Conservation (phyloP, 2,888 invertebrate genomes). For the Didymodactylos carnosus region DNA sequence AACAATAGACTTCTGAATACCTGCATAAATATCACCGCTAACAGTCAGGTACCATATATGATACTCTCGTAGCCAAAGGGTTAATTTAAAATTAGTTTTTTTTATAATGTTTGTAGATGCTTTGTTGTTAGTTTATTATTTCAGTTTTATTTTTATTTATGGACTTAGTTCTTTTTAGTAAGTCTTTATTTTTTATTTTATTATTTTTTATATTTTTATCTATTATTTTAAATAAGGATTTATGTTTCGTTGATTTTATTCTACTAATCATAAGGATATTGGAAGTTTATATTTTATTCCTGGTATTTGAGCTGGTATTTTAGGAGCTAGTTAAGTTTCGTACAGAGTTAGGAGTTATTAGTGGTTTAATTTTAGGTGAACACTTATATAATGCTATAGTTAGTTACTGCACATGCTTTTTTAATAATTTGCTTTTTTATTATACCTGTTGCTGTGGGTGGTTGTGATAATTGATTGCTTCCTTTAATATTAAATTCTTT, state of each 20-base stretch:
- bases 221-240: neutral
- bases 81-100: neutral
- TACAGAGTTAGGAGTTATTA: slow-evolving; percentile 48
- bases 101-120: neutral
- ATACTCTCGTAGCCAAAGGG: too few relatives aligned
- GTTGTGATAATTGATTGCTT: slow-evolving; percentile 61
- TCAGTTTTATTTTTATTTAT: neutral
- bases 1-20: too few relatives aligned
- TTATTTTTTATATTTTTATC: neutral
- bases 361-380: slow-evolving; percentile 49
- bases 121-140: neutral
- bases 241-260: slow-evolving; percentile 40
- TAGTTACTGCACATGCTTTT: slow-evolving; percentile 59
- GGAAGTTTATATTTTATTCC: slow-evolving; percentile 48
- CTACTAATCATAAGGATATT: slow-evolving; percentile 49
- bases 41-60: too few relatives aligned
- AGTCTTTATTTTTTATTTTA: too few relatives aligned
- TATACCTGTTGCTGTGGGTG: slow-evolving; percentile 42
- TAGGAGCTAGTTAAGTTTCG: slow-evolving; percentile 54
- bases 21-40: too few relatives aligned
- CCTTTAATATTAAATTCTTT: slow-evolving; percentile 55
- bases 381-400: slow-evolving; percentile 58
- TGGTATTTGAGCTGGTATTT: slow-evolving; percentile 45
- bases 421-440: slow-evolving; percentile 60
- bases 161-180: too few relatives aligned